Base-by-base conservation (phyloP, 2,888 invertebrate genomes). In the Thereva unica region DNA sequence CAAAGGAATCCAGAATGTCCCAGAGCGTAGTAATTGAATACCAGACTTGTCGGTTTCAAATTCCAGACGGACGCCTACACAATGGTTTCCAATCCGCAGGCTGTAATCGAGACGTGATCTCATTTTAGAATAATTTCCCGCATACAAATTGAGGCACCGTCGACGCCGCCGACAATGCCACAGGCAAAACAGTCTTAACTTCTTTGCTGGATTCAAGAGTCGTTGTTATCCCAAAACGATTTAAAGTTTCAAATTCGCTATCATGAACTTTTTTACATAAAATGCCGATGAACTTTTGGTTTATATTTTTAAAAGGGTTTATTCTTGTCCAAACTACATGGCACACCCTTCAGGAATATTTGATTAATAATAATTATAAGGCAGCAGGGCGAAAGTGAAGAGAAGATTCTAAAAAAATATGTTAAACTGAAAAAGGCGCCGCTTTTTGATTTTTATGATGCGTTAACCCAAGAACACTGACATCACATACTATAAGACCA, bases 1-100 rank as follows among this genome's bases (percentile, higher is more conserved):
- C 61, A 44, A 64, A 68, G 49, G 66, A 66, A 68, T 68, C 63
- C 66, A 66, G 2, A 68, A 68, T 68, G 68, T 68, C 68, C 68
- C 66, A 68, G 64, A 68, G 68, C 66, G 66, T 66, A 23, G 23
- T 23, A 66, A 57, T 66, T 49, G 61, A 61, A 61, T 61, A 49
- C 50, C 61, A 9, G 23, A n/a, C 12, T 40, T 41, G 50, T 50
- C 37, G 9, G 61, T 47, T 41, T 53, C 40, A 35, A 63, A 66
- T 64, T 57, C 66, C 68, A 68, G 68, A 68, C 68, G 40, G 54
- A 68, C 68, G 66, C 68, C 68, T 45, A 68, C 68, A 66, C 68
- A 66, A 61, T 56, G 10, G 41, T 23, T 41, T 61, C 41, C 50
- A 50, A 50, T 50, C 50, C 55, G 50, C 10, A 40, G 10, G 9